Conservation (phyloP, 1,140 invertebrate genomes). For the Drosophila serrata region DNA sequence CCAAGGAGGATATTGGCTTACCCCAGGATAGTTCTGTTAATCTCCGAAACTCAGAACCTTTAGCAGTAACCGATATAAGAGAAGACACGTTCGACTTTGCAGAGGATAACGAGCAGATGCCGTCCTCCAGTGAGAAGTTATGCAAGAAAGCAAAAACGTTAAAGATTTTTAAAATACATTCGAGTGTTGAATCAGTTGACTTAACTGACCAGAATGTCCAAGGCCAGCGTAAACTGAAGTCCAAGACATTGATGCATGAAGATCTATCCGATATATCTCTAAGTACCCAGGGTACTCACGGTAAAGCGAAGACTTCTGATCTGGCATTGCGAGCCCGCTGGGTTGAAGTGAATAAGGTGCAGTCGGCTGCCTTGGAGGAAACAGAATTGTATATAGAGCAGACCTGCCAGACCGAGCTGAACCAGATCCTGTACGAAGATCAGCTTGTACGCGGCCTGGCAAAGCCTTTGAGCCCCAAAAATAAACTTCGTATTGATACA, state of each 20-base stretch:
- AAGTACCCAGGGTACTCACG: not conserved
- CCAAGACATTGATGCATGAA: not conserved
- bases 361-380: slow-evolving; percentile 37
- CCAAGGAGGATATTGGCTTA: not conserved
- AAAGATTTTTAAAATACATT: not conserved
- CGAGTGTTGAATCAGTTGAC: not conserved
- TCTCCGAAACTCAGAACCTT: not conserved
- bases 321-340: slow-evolving; percentile 57
- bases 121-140: not conserved
- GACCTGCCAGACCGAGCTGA: slow-evolving; percentile 19
- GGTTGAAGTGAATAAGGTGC: slow-evolving; percentile 56
- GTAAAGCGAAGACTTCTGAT: slow-evolving; percentile 7
- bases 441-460: slow-evolving; percentile 1
- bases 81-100: not conserved
- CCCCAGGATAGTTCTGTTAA: not conserved
- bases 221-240: slow-evolving; percentile 12
- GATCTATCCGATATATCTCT: not conserved
- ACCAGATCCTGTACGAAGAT: slow-evolving; percentile 19
- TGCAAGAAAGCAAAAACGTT: not conserved
- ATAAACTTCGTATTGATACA: not conserved
- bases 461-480: not conserved
- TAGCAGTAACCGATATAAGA: not conserved
- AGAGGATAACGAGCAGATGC: not conserved
- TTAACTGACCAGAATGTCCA: not conserved
- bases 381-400: slow-evolving; percentile 50